Evolutionary conservation across 2,113 vertebrate genomes (phyloP).

Genomic region (Nothobranchius kuhntae): DNA sequence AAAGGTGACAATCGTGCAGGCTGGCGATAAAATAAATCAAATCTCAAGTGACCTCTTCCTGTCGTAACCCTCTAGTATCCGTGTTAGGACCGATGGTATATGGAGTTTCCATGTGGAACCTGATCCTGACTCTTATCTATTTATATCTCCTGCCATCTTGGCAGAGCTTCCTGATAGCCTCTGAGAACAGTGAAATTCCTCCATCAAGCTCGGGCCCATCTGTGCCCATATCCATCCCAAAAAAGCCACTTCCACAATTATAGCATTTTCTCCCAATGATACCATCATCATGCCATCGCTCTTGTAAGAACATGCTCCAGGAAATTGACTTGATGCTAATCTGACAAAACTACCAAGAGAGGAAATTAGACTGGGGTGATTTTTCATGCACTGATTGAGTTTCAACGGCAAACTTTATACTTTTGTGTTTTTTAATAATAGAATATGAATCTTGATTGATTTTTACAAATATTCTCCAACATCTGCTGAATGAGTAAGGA

Average conservation of each 20-base stretch:
- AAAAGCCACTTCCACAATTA: conserved; percentile 65
- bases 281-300: conserved; percentile 62
- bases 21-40: background rate
- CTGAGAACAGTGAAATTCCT: conserved; percentile 70
- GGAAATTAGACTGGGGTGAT: conserved; percentile 60
- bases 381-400: conserved; percentile 49
- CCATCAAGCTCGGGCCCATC: conserved; percentile 73
- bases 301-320: conserved; percentile 65
- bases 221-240: conserved; percentile 68
- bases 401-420: conserved; percentile 28
- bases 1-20: too few relatives aligned
- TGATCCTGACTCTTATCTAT: conserved; percentile 59
- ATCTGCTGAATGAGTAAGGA: background rate
- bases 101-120: conserved; percentile 50
- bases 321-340: conserved; percentile 76
- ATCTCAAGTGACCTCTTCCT: background rate
- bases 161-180: conserved; percentile 64
- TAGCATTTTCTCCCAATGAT: conserved; percentile 51
- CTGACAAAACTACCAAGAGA: conserved; percentile 63
- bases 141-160: conserved; percentile 71
- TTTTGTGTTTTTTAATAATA: conserved; percentile 5
- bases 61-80: conserved; percentile 19
- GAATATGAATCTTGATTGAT: conserved; percentile 2
- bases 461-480: conserved; percentile 12
- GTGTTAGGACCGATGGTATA: conserved; percentile 37